Evolutionary conservation across 1,140 invertebrate genomes (phyloP).

Genomic region (Trialeurodes vaporariorum): DNA sequence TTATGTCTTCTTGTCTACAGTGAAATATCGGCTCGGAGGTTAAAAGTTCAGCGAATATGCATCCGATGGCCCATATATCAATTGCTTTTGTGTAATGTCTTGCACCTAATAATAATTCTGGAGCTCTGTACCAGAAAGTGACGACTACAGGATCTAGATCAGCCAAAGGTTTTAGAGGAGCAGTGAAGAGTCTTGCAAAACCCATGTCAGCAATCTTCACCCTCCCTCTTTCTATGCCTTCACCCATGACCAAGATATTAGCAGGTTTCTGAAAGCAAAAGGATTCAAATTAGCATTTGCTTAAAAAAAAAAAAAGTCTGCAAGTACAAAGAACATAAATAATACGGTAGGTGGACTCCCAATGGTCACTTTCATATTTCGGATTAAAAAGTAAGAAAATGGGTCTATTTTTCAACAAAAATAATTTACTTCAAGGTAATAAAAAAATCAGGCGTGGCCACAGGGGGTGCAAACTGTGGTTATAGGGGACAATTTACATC

Average conservation of each 20-base stretch:
- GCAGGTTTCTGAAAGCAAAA: conserved; percentile 75
- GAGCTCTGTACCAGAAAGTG: conserved; percentile 99
- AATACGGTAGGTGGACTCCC: no score
- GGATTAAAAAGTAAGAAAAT: no score
- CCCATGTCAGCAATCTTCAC: conserved; percentile 99
- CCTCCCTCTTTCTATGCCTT: conserved; percentile 89
- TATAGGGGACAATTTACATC: no score
- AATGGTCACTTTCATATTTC: no score
- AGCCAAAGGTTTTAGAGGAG: conserved; percentile 92
- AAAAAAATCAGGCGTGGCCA: no score
- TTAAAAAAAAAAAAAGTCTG: no score
- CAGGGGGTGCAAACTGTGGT: no score
- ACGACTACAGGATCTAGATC: conserved; percentile 99
- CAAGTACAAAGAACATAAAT: no score
- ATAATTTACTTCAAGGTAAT: no score
- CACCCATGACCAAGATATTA: conserved; percentile 99
- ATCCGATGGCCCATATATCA: conserved; percentile 99
- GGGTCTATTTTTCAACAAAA: no score
- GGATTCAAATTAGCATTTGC: no score
- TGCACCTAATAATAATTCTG: conserved; percentile 89
- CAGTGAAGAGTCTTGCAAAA: conserved; percentile 98
- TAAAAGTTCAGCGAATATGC: conserved; percentile 95
- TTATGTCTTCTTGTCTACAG: conserved; percentile 98
- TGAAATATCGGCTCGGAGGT: conserved; percentile 99
- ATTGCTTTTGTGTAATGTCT: conserved; percentile 99